Percentiles rank a stretch among this genome's conserved stretches.
These are phyloP conservation scores for Sebastes oblongus DNA, from an alignment of 2,797 vertebrate species.

Conservation along the genomic window DNA sequence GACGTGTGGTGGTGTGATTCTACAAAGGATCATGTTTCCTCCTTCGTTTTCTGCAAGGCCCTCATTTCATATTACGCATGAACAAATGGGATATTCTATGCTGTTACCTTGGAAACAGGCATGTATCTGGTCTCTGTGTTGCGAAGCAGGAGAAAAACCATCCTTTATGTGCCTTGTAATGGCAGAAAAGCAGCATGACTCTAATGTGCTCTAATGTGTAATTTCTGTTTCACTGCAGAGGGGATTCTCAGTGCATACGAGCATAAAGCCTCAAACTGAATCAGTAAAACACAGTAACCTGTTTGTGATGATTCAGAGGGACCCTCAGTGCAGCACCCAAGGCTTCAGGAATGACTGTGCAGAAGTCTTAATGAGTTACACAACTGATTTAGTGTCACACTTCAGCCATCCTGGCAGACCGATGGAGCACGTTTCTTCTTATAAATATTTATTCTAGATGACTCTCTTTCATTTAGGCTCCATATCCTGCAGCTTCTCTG, in stretches of 20 bases:
- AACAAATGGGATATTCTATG: constrained; percentile 65
- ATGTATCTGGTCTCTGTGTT: constrained; percentile 62
- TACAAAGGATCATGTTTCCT: constrained; percentile 45
- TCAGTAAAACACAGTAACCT: background rate
- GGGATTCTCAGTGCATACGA: constrained; percentile 25
- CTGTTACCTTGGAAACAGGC: constrained; percentile 81
- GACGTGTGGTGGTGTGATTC: constrained; percentile 49
- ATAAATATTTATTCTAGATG: background rate
- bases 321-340: background rate
- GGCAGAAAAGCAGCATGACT: constrained; percentile 62
- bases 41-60: constrained; percentile 49
- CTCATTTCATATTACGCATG: constrained; percentile 59
- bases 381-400: background rate
- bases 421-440: background rate
- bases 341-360: constrained; percentile 23
- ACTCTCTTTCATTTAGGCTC: background rate
- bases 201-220: constrained; percentile 59
- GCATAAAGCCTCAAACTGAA: background rate
- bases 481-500: constrained; percentile 13
- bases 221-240: constrained; percentile 44
- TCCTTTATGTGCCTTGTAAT: constrained; percentile 62
- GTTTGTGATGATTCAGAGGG: constrained; percentile 26
- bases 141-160: constrained; percentile 55
- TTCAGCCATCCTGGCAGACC: background rate
- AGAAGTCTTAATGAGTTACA: background rate